phyloP scores from a whole-genome alignment of 1,140 invertebrate genomes.

The Drosophila equinoxialis region DNA sequence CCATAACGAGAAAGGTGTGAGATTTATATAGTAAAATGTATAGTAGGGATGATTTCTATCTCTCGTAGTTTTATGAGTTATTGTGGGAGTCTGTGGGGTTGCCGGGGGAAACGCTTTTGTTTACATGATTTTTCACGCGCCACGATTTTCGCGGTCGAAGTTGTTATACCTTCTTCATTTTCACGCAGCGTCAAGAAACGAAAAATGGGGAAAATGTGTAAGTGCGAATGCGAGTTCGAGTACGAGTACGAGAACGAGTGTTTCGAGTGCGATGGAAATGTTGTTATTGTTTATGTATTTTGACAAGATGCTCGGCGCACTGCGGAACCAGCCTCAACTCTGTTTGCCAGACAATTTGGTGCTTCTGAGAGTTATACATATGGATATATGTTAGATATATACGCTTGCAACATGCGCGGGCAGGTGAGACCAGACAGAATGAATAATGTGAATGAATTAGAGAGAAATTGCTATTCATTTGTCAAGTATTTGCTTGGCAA shows the following conservation, averaged over 20 bases:
- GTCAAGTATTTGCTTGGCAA: slow-evolving; percentile 11
- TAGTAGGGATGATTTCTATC: slow-evolving; percentile 15
- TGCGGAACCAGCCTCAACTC: slow-evolving; percentile 18
- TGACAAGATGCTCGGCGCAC: slow-evolving; percentile 70
- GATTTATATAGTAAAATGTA: slow-evolving; percentile 49
- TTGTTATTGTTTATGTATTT: slow-evolving; percentile 83
- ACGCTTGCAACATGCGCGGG: slow-evolving; percentile 29
- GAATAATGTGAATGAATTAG: slow-evolving; percentile 12
- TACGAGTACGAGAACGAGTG: neutral
- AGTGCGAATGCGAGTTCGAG: slow-evolving; percentile 44
- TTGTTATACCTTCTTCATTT: slow-evolving; percentile 40
- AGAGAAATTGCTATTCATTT: slow-evolving; percentile 10
- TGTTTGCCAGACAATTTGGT: slow-evolving; percentile 74
- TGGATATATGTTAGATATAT: too few species aligned
- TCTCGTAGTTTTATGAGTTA: slow-evolving; percentile 68
- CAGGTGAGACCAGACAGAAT: slow-evolving; percentile 6
- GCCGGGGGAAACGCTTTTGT: slow-evolving; percentile 45
- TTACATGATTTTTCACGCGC: slow-evolving; percentile 76
- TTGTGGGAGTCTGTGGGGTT: slow-evolving; percentile 73
- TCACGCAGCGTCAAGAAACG: slow-evolving; percentile 59
- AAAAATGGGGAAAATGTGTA: slow-evolving; percentile 51
- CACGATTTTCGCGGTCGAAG: slow-evolving; percentile 76
- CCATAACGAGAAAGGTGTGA: slow-evolving; percentile 61
- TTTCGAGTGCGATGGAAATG: slow-evolving; percentile 65
- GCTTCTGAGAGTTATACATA: slow-evolving; percentile 22